A percentile compares a stretch with the other conserved stretches of the same genome.
Conservation (phyloP, 2,113 vertebrate genomes). For the Chroicocephalus ridibundus region DNA sequence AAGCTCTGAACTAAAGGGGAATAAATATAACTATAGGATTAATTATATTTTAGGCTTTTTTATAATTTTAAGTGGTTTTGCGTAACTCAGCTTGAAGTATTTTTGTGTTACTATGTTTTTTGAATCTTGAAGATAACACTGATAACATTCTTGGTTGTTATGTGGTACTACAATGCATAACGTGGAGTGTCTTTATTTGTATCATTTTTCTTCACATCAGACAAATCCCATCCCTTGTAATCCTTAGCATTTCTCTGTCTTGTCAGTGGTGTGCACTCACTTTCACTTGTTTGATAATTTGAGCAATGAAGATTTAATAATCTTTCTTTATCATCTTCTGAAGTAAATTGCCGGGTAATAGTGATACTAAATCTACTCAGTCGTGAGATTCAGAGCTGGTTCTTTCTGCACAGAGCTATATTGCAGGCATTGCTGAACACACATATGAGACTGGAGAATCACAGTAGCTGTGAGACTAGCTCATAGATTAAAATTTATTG, state of each 20-base stretch:
- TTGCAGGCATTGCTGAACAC: not conserved
- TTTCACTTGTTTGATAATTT: conserved; percentile 53
- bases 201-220: not conserved
- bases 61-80: not conserved
- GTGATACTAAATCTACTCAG: conserved; percentile 14
- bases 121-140: not conserved
- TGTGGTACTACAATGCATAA: not conserved
- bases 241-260: not conserved
- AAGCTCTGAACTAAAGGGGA: not conserved
- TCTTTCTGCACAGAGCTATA: not conserved
- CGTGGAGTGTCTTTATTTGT: not conserved
- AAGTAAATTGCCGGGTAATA: conserved; percentile 1
- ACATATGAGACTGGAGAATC: conserved; percentile 10
- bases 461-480: not conserved
- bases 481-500: conserved; percentile 17
- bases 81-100: not conserved
- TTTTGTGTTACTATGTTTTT: not conserved
- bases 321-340: not conserved
- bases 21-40: not conserved
- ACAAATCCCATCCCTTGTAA: not conserved
- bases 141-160: not conserved
- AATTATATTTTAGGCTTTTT: not conserved
- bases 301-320: conserved; percentile 22
- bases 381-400: not conserved
- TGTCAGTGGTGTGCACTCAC: not conserved